phyloP scores from a whole-genome alignment of 2,113 vertebrate species.

The Mesitornis unicolor region DNA sequence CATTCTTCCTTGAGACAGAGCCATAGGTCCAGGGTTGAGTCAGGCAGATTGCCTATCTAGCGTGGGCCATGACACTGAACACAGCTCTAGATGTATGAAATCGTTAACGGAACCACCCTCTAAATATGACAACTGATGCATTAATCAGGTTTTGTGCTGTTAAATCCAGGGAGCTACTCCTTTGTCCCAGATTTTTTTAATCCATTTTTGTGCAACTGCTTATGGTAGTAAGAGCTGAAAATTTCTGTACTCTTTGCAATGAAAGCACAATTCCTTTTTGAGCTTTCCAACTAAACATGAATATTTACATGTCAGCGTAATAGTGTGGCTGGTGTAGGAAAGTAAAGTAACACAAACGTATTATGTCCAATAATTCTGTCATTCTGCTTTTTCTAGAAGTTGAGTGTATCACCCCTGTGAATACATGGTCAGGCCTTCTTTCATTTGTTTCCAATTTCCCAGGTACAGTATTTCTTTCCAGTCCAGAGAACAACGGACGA shows the following conservation, averaged over 20 bases:
- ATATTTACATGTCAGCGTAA: not conserved
- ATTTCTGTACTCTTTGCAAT: not conserved
- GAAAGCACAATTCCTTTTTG: not conserved
- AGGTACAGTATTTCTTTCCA: not conserved
- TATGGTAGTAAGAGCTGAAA: not conserved
- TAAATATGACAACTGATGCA: not conserved
- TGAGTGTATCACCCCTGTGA: not conserved
- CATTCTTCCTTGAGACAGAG: not conserved
- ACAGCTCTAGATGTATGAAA: not conserved
- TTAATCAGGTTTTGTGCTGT: not conserved
- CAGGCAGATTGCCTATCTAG: not conserved
- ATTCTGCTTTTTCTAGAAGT: not conserved
- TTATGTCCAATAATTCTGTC: not conserved
- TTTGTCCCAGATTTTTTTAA: not conserved
- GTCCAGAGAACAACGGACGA: not conserved
- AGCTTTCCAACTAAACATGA: not conserved
- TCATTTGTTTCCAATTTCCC: not conserved
- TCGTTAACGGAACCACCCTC: not conserved
- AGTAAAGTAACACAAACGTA: not conserved
- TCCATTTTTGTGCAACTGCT: not conserved
- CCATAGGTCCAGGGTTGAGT: not conserved
- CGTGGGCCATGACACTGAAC: not conserved
- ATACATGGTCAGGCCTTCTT: not conserved
- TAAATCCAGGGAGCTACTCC: not conserved
- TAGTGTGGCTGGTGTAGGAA: not conserved